Evolutionary conservation across 2,113 vertebrate genomes (phyloP).

Genomic region (Hirundichthys speculiger): DNA sequence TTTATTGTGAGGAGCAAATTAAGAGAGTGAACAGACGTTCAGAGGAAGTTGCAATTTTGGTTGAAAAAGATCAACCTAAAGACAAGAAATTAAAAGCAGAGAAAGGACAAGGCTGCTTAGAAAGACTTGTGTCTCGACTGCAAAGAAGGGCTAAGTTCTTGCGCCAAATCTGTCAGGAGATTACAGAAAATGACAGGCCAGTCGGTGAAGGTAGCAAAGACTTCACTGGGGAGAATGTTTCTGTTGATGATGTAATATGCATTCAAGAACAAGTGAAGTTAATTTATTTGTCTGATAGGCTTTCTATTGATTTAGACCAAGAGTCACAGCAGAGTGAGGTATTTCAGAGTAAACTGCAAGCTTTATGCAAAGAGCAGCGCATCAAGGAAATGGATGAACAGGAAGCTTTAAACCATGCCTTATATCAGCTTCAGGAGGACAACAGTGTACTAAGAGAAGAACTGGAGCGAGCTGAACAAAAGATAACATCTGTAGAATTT

Average conservation of each 20-base stretch:
- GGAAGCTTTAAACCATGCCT: slow-evolving; percentile 75
- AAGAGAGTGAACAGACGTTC: slow-evolving; percentile 32
- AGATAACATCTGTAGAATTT: slow-evolving; percentile 71
- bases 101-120: slow-evolving; percentile 70
- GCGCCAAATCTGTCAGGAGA: slow-evolving; percentile 80
- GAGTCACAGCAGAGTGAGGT: slow-evolving; percentile 75
- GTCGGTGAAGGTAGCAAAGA: slow-evolving; percentile 47
- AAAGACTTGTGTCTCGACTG: slow-evolving; percentile 83
- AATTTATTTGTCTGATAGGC: slow-evolving; percentile 84
- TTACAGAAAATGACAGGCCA: slow-evolving; percentile 53
- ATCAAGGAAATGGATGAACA: slow-evolving; percentile 81
- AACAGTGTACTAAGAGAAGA: slow-evolving; percentile 79
- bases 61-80: slow-evolving; percentile 1
- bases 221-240: background rate
- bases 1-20: slow-evolving; percentile 56
- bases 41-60: slow-evolving; percentile 11
- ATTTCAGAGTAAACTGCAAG: slow-evolving; percentile 59
- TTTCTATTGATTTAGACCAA: slow-evolving; percentile 81
- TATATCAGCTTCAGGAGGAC: slow-evolving; percentile 81
- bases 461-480: slow-evolving; percentile 80
- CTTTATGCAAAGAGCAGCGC: slow-evolving; percentile 76
- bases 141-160: slow-evolving; percentile 82
- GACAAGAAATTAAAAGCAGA: slow-evolving; percentile 59
- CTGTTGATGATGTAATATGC: slow-evolving; percentile 76
- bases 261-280: slow-evolving; percentile 87